These are phyloP conservation scores for Hyphantria cunea DNA, from an alignment of 1,140 invertebrate species.

Conservation along the genomic window DNA sequence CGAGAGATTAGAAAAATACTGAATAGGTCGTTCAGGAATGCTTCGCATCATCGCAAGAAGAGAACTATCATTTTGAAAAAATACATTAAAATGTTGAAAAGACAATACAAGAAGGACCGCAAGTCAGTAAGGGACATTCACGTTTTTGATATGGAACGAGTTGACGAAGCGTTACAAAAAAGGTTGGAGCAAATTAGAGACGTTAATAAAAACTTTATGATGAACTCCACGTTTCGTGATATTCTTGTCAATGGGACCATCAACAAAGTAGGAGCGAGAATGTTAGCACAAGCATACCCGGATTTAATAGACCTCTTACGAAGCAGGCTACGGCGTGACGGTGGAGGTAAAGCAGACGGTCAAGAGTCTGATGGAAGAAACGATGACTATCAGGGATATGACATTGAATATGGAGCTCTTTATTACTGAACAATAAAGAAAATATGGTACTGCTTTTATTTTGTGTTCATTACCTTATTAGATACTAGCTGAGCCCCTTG, in stretches of 20 bases:
- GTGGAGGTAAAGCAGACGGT: not conserved
- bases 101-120: conserved; percentile 58
- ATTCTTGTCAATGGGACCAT: conserved; percentile 59
- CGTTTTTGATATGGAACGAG: conserved; percentile 50
- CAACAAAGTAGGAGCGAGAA: conserved; percentile 40
- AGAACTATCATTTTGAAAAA: conserved; percentile 65
- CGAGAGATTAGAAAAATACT: conserved; percentile 62
- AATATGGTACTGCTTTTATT: not conserved
- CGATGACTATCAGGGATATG: conserved; percentile 54
- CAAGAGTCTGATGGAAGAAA: not conserved
- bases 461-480: too few relatives aligned
- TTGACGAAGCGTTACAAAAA: conserved; percentile 49
- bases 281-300: conserved; percentile 53
- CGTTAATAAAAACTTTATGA: conserved; percentile 52
- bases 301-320: conserved; percentile 44
- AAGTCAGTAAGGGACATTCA: conserved; percentile 58
- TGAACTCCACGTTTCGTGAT: conserved; percentile 60
- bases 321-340: conserved; percentile 8
- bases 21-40: conserved; percentile 55
- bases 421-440: conserved; percentile 46
- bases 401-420: conserved; percentile 61
- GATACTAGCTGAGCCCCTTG: too few relatives aligned
- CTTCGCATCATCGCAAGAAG: conserved; percentile 51
- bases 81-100: conserved; percentile 62
- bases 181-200: conserved; percentile 49